Percentiles rank a stretch among this genome's conserved stretches.
These are phyloP conservation scores for Sparus aurata DNA, from an alignment of 2,797 vertebrate genomes.

Conservation along the genomic window DNA sequence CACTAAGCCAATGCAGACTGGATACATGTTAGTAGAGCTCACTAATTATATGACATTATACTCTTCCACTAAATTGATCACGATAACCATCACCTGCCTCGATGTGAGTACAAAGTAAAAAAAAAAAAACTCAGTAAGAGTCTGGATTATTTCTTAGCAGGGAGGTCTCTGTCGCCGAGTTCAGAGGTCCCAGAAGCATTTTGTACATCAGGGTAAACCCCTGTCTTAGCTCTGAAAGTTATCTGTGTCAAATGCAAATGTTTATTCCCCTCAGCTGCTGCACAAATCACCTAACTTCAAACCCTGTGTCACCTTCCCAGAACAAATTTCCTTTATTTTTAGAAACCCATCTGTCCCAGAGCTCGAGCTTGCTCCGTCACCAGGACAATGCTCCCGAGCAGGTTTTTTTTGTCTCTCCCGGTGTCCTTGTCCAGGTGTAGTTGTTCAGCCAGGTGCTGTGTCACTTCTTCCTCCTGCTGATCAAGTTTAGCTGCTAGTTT, in stretches of 20 bases:
- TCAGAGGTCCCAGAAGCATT: slow-evolving; percentile 48
- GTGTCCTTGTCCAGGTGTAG: slow-evolving; percentile 67
- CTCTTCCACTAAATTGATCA: slow-evolving; percentile 10
- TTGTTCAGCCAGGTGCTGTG: slow-evolving; percentile 43
- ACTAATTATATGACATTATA: slow-evolving; percentile 29
- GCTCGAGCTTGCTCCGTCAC: slow-evolving; percentile 53
- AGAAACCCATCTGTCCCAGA: slow-evolving; percentile 74
- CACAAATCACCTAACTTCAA: slow-evolving; percentile 61
- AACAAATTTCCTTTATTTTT: slow-evolving; percentile 73
- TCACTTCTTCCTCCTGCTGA: slow-evolving; percentile 35
- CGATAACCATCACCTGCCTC: slow-evolving; percentile 15
- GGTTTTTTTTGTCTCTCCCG: slow-evolving; percentile 42
- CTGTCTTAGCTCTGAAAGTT: slow-evolving; percentile 56
- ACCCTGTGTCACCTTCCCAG: slow-evolving; percentile 63
- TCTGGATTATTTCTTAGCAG: slow-evolving; percentile 23
- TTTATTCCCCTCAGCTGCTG: slow-evolving; percentile 67
- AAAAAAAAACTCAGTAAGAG: slow-evolving; percentile 1
- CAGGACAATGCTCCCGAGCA: slow-evolving; percentile 51
- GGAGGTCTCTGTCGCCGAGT: slow-evolving; percentile 26
- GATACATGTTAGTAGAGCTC: slow-evolving; percentile 5
- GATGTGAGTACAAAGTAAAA: slow-evolving; percentile 13
- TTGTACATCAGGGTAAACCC: slow-evolving; percentile 45
- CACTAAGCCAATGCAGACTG: slow-evolving; percentile 38
- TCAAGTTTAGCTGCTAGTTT: slow-evolving; percentile 55
- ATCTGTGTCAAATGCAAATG: slow-evolving; percentile 72